phyloP scores from a whole-genome alignment of 2,888 invertebrate genomes.

The Norana najaformis region DNA sequence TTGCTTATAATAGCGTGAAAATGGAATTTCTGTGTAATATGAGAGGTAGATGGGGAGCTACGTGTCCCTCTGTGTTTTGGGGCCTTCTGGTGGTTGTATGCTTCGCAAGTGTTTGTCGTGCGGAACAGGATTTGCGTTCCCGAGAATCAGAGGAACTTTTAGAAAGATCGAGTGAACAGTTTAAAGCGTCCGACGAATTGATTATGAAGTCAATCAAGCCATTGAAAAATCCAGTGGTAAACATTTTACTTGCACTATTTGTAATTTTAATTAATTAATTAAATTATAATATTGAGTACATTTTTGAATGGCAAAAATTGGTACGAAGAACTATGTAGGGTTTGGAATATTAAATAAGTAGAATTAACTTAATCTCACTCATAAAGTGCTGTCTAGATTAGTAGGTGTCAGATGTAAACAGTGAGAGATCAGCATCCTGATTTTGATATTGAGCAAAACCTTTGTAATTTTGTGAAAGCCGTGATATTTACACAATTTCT shows the following conservation, averaged over 20 bases:
- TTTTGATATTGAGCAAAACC: background rate
- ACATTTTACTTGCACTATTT: too few relatives aligned
- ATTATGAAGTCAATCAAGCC: background rate
- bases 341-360: background rate
- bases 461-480: background rate
- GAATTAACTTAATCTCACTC: background rate
- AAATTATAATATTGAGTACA: background rate
- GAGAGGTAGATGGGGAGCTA: background rate
- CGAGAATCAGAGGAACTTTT: background rate
- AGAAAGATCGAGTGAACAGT: background rate
- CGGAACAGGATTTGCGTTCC: background rate
- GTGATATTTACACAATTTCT: background rate
- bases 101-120: background rate
- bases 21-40: background rate
- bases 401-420: background rate
- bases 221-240: slow-evolving; percentile 6
- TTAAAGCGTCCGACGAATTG: background rate
- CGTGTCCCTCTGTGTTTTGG: background rate
- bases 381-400: background rate
- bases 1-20: background rate
- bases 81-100: background rate
- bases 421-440: background rate
- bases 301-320: background rate
- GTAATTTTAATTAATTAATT: background rate
- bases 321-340: background rate